Base-by-base conservation (phyloP, 2,888 invertebrate genomes). In the Margaritifera margaritifera region DNA sequence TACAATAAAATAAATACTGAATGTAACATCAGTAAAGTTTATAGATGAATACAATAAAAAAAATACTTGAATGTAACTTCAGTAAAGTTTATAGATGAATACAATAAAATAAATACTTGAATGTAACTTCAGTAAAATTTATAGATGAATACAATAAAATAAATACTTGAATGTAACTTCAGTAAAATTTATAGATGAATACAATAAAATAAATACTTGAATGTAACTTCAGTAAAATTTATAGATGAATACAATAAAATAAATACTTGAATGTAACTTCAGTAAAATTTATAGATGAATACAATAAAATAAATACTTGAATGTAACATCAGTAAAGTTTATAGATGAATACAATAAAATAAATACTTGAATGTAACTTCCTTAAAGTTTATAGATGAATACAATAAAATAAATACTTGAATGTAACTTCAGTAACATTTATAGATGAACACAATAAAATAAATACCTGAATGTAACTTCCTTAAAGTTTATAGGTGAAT, bases 11-110 rank as follows among this genome's bases (percentile, higher is more conserved):
- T 42, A 42, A 42, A 42, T 42, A 42, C 31, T 42, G 72, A n/a
- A n/a, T n/a, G n/a, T n/a, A n/a, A n/a, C n/a, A n/a, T n/a, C n/a
- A n/a, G n/a, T n/a, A n/a, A n/a, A n/a, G n/a, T n/a, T n/a, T n/a
- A 66, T 51, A 57, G 58, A 58, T 31, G 31, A 31, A 31, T 31
- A 31, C 42, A 42, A 42, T 42, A 42, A 42, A 42, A 42, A 11
- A 42, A 42, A 42, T 42, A 42, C 31, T 42, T 5, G 72, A n/a
- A n/a, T n/a, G n/a, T n/a, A n/a, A n/a, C n/a, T n/a, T n/a, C n/a
- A n/a, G n/a, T n/a, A n/a, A n/a, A n/a, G n/a, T n/a, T n/a, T n/a
- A 66, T 51, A 57, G 58, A 58, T 31, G 31, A 31, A 31, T 31
- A 31, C 42, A 42, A 42, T 42, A 42, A 42, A 42, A 42, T 42